A percentile compares a stretch with the other conserved stretches of the same genome.
Conservation (phyloP, 2,113 vertebrate genomes). For the Lanius collurio region DNA sequence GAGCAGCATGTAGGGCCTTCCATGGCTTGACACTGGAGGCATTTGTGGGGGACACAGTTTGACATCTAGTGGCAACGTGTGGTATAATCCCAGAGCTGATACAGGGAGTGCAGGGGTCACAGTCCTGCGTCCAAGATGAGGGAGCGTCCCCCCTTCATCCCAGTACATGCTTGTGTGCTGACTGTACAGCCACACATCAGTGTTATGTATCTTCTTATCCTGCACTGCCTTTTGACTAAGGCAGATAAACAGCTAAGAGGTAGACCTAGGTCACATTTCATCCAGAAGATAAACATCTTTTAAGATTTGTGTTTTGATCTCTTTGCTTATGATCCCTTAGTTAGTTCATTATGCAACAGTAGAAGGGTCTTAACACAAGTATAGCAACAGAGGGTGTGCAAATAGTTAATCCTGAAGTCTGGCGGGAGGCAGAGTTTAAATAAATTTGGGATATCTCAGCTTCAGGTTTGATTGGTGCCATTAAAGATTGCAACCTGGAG, state of each 20-base stretch:
- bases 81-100: neutral
- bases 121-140: rapidly evolving
- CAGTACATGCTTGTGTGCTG: rapidly evolving
- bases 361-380: neutral
- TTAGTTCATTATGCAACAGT: neutral
- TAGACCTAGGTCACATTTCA: neutral
- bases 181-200: neutral
- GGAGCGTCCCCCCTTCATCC: neutral
- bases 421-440: neutral
- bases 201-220: neutral
- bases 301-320: neutral
- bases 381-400: neutral
- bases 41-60: slow-evolving; percentile 25
- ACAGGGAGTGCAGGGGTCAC: neutral
- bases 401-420: neutral
- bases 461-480: neutral
- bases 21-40: neutral
- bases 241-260: neutral
- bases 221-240: neutral
- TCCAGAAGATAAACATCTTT: neutral
- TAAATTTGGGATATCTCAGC: neutral
- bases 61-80: slow-evolving; percentile 63
- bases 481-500: neutral
- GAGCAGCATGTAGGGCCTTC: neutral
- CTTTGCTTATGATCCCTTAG: neutral